These are phyloP conservation scores for Chrysolina haemoptera DNA, from an alignment of 2,888 invertebrate species.

Conservation along the genomic window DNA sequence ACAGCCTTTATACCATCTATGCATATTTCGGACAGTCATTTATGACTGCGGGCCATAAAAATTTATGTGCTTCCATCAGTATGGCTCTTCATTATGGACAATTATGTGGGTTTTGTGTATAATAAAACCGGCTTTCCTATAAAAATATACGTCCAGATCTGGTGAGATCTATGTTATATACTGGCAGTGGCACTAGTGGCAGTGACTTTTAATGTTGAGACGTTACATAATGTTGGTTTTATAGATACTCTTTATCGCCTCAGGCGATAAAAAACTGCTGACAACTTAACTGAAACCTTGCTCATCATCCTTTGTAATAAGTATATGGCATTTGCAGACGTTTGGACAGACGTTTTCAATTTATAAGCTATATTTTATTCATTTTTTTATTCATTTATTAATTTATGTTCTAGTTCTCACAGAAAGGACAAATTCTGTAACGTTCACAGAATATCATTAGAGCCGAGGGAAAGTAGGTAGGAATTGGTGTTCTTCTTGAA, in stretches of 20 bases:
- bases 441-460: too few relatives aligned
- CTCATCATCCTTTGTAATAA: neutral
- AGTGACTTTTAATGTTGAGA: slow-evolving; percentile 18
- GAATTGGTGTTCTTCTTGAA: too few relatives aligned
- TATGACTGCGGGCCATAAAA: slow-evolving; percentile 38
- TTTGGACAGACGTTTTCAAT: neutral
- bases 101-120: slow-evolving; percentile 42
- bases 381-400: too few relatives aligned
- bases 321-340: neutral
- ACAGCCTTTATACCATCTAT: slow-evolving; percentile 30
- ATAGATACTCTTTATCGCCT: slow-evolving; percentile 4
- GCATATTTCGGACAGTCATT: slow-evolving; percentile 39
- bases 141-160: slow-evolving; percentile 20
- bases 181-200: slow-evolving; percentile 12
- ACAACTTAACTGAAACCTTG: slow-evolving; percentile 3
- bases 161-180: neutral
- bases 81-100: slow-evolving; percentile 44
- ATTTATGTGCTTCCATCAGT: slow-evolving; percentile 41
- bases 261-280: slow-evolving; percentile 1
- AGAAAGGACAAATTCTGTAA: too few relatives aligned
- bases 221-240: neutral
- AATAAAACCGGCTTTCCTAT: slow-evolving; percentile 34
- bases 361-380: too few relatives aligned
- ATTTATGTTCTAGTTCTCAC: too few relatives aligned
- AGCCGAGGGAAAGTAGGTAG: too few relatives aligned